These are phyloP conservation scores for Myiotriccus ornatus DNA, from an alignment of 2,797 vertebrate genomes.

Conservation along the genomic window DNA sequence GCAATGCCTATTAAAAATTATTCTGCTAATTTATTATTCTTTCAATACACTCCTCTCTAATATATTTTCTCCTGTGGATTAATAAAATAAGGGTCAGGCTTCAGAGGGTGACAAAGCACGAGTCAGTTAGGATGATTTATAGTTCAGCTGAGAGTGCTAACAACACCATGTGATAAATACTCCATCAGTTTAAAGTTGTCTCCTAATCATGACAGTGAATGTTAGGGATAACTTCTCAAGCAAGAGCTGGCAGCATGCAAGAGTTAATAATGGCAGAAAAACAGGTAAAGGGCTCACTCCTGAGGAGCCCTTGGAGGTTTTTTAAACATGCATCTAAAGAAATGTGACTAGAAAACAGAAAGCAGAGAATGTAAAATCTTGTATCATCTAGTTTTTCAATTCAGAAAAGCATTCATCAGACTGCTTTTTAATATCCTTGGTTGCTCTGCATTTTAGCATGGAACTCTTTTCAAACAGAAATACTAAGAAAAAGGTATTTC, in stretches of 20 bases:
- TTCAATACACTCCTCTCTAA: conserved; percentile 40
- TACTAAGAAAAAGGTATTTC: neutral
- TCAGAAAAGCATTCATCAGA: neutral
- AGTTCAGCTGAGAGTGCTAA: conserved; percentile 28
- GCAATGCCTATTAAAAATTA: conserved; percentile 10
- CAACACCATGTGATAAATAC: conserved; percentile 46
- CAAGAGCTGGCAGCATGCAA: neutral
- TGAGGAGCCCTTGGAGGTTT: neutral
- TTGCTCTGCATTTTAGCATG: neutral
- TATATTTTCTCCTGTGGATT: conserved; percentile 52
- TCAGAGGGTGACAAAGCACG: conserved; percentile 47
- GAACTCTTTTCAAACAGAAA: neutral
- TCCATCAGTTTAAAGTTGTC: conserved; percentile 24
- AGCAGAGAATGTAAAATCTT: neutral
- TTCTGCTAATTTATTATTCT: conserved; percentile 51
- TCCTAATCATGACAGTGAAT: conserved; percentile 23
- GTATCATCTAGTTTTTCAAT: neutral
- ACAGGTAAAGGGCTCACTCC: neutral
- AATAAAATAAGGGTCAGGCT: conserved; percentile 57
- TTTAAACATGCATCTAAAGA: neutral
- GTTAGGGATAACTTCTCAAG: conserved; percentile 1
- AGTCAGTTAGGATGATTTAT: conserved; percentile 55
- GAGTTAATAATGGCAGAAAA: neutral
- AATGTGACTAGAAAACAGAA: neutral
- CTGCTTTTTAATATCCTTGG: neutral